These are phyloP conservation scores for Eupithecia dodoneata DNA, from an alignment of 2,888 invertebrate species.

Conservation along the genomic window DNA sequence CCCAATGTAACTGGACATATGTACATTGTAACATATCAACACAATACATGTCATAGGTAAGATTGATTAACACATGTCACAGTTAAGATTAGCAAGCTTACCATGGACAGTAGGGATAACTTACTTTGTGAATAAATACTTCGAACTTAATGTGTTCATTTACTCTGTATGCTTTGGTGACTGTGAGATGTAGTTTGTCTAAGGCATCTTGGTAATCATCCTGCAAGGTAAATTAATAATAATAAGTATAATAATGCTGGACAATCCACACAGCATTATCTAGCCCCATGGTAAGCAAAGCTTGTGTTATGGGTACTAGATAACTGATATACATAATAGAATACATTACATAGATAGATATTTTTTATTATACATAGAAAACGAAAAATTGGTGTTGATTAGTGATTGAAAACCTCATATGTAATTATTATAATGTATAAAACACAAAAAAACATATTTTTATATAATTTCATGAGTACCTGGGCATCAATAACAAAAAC, in stretches of 20 bases:
- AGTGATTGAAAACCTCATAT: too few relatives aligned
- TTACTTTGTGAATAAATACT: conserved; percentile 98
- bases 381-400: too few relatives aligned
- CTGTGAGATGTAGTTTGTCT: conserved; percentile 95
- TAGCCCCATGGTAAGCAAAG: too few relatives aligned
- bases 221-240: conserved; percentile 63
- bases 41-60: neutral
- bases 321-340: too few relatives aligned
- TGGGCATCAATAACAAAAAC: conserved; percentile 99
- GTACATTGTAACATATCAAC: neutral
- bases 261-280: too few relatives aligned
- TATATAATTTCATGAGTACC: conserved; percentile 65
- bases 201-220: conserved; percentile 99
- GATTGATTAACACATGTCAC: neutral
- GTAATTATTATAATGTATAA: too few relatives aligned
- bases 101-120: conserved; percentile 10
- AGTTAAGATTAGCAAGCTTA: neutral
- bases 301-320: too few relatives aligned
- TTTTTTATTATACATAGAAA: too few relatives aligned
- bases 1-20: neutral
- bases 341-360: too few relatives aligned
- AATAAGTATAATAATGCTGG: too few relatives aligned
- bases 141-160: conserved; percentile 99
- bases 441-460: too few relatives aligned
- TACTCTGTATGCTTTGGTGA: conserved; percentile 97